Percentiles rank a stretch among this genome's conserved stretches.
These are phyloP conservation scores for Irena cyanogastra DNA, from an alignment of 2,113 vertebrate genomes.

Conservation along the genomic window DNA sequence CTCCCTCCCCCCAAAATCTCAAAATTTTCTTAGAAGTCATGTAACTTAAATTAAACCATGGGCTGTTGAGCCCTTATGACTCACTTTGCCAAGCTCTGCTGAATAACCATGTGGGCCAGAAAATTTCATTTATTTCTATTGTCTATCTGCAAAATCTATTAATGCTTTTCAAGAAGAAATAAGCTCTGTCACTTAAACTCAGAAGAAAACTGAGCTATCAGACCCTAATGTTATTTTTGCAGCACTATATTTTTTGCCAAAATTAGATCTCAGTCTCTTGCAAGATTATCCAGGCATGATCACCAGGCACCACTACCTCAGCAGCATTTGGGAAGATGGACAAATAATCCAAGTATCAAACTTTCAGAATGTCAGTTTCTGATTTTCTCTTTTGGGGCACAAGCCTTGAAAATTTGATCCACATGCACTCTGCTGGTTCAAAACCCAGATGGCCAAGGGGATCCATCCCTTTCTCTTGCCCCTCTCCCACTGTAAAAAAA, in stretches of 20 bases:
- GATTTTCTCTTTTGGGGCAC: neutral
- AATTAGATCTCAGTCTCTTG: neutral
- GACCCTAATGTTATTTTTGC: neutral
- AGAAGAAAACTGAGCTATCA: neutral
- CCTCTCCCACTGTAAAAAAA: neutral
- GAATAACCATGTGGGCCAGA: neutral
- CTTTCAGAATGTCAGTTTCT: neutral
- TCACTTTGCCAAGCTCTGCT: neutral
- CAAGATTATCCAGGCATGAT: neutral
- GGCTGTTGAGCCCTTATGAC: neutral
- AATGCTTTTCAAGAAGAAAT: neutral
- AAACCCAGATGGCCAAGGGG: neutral
- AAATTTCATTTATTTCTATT: conserved; percentile 37
- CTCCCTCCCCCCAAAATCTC: neutral
- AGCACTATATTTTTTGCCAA: neutral
- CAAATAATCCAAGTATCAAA: neutral
- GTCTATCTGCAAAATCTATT: conserved; percentile 14
- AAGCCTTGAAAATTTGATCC: neutral
- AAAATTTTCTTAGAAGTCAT: neutral
- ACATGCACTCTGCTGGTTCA: neutral
- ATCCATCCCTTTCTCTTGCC: neutral
- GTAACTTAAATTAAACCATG: neutral
- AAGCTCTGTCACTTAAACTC: conserved; percentile 1
- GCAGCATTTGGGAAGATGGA: neutral
- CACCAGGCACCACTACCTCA: neutral